A percentile compares a stretch with the other conserved stretches of the same genome.
Evolutionary conservation across 2,797 vertebrate genomes (phyloP).

Genomic region (Taenioides sp.): DNA sequence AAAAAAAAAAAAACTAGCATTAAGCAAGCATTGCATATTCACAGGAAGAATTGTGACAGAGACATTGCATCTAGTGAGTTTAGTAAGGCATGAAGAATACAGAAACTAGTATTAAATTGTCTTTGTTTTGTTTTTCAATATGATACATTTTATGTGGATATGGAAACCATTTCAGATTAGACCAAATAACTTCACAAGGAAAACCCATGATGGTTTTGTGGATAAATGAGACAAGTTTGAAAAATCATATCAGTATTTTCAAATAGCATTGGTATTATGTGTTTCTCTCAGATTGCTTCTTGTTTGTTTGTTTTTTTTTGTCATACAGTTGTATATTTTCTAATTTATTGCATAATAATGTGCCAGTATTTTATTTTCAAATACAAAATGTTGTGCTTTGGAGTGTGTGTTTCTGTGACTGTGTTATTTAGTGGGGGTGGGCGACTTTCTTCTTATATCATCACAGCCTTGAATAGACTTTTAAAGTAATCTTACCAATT

Average conservation of each 20-base stretch:
- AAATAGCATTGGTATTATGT: background rate
- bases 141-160: no score
- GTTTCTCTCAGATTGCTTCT: background rate
- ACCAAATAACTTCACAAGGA: no score
- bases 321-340: background rate
- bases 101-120: no score
- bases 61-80: background rate
- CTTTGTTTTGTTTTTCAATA: no score
- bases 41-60: background rate
- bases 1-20: slow-evolving; percentile 11
- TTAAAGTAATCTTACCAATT: slow-evolving; percentile 55
- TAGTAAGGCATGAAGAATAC: background rate
- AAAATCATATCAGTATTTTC: background rate
- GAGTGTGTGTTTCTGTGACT: slow-evolving; percentile 4
- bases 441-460: slow-evolving; percentile 55
- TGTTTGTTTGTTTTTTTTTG: background rate
- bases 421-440: slow-evolving; percentile 27
- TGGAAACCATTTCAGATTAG: no score
- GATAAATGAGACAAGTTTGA: background rate
- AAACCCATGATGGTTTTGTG: background rate
- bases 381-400: background rate
- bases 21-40: slow-evolving; percentile 2
- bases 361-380: background rate
- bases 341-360: background rate
- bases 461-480: slow-evolving; percentile 70